A percentile compares a stretch with the other conserved stretches of the same genome.
These are phyloP conservation scores for Cryptomyrus ogoouensis DNA, from an alignment of 2,113 vertebrate species.

Conservation along the genomic window DNA sequence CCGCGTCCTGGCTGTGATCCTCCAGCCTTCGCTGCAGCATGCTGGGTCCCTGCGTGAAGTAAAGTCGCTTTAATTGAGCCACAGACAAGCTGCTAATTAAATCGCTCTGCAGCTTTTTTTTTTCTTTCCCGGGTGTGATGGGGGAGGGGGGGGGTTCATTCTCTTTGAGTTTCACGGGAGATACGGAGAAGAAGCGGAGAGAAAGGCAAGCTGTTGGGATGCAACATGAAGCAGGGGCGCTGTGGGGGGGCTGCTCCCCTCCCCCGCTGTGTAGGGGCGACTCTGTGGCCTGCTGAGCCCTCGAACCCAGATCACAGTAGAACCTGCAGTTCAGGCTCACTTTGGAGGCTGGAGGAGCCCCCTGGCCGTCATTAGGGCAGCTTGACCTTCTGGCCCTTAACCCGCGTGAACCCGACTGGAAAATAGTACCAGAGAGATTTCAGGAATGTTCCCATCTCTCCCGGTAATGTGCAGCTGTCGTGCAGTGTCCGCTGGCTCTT, in stretches of 20 bases:
- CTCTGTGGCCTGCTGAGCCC: neutral
- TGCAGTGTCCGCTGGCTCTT: neutral
- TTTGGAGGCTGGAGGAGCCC: neutral
- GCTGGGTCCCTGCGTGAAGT: slow-evolving; percentile 63
- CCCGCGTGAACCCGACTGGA: neutral
- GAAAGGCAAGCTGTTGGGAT: neutral
- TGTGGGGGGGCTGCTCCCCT: neutral
- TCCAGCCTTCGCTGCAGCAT: slow-evolving; percentile 63
- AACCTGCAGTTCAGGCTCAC: neutral
- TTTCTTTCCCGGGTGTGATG: neutral
- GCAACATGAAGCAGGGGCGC: too few species aligned
- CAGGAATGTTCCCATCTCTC: neutral
- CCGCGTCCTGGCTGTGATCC: slow-evolving; percentile 65
- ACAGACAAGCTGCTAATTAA: slow-evolving; percentile 23
- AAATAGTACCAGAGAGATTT: neutral
- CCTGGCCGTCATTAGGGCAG: neutral
- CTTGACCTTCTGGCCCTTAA: slow-evolving; percentile 5
- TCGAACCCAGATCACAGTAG: neutral
- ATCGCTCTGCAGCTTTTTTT: neutral
- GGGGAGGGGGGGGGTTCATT: neutral
- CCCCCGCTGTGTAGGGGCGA: neutral
- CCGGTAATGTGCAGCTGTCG: neutral
- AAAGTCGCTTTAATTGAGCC: slow-evolving; percentile 57
- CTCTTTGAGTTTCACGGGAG: neutral
- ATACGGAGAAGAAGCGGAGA: neutral